Conservation (phyloP, 2,113 vertebrate species). For the Corythaeola cristata region DNA sequence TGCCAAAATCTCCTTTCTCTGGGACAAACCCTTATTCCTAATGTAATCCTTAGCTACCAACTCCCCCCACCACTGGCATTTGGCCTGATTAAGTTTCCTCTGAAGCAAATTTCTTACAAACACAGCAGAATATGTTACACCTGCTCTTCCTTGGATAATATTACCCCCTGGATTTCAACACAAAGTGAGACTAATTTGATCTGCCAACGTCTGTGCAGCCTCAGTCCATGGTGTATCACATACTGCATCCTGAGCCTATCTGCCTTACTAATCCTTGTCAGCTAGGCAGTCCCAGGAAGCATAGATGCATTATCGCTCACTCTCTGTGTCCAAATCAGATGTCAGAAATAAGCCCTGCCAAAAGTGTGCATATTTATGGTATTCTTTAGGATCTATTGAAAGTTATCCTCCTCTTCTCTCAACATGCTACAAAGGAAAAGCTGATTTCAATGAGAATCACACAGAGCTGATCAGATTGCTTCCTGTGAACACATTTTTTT, state of each 20-base stretch:
- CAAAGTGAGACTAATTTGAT: constrained; percentile 47
- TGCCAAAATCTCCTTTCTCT: background rate
- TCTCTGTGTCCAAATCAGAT: background rate
- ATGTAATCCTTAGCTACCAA: background rate
- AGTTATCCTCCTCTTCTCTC: background rate
- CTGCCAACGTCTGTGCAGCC: constrained; percentile 1
- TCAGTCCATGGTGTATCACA: background rate
- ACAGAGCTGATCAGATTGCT: background rate
- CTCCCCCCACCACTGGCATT: background rate
- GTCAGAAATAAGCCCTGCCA: background rate
- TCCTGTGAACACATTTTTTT: background rate
- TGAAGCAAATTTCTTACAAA: constrained; percentile 31
- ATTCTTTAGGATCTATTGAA: background rate
- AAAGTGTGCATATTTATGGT: background rate
- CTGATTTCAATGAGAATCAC: background rate
- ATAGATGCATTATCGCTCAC: background rate
- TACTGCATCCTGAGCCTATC: background rate
- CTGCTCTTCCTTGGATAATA: constrained; percentile 25
- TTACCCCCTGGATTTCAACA: constrained; percentile 27
- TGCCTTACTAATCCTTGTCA: constrained; percentile 8
- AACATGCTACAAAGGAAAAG: background rate
- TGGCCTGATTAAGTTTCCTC: constrained; percentile 35
- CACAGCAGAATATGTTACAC: constrained; percentile 6
- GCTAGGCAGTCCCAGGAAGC: background rate
- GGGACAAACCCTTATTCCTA: background rate